Evolutionary conservation across 2,113 vertebrate genomes (phyloP).

Genomic region (Gallinago undulata): DNA sequence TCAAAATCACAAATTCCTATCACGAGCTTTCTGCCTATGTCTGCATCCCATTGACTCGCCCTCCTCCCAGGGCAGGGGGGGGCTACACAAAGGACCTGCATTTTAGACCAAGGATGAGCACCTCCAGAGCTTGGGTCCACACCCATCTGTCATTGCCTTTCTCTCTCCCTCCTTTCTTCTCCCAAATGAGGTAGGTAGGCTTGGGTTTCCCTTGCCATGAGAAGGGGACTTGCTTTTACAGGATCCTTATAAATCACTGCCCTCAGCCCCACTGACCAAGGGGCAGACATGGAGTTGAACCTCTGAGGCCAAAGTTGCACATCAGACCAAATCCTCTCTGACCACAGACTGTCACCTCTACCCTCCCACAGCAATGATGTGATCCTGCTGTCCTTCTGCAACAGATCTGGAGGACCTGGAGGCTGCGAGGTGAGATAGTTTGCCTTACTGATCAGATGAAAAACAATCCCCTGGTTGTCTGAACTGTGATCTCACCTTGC

Average conservation of each 20-base stretch:
- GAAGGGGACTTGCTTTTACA: background rate
- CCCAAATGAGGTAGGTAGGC: background rate
- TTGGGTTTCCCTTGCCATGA: fast-evolving
- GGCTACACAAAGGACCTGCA: background rate
- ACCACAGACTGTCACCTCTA: background rate
- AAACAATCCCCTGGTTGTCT: background rate
- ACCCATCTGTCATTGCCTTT: background rate
- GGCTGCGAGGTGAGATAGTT: background rate
- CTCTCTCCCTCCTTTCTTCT: background rate
- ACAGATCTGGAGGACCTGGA: background rate
- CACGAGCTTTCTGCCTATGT: background rate
- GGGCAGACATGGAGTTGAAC: background rate
- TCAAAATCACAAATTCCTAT: background rate
- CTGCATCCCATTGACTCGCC: background rate
- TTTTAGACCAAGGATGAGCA: background rate
- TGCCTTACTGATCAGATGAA: background rate
- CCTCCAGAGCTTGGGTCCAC: background rate
- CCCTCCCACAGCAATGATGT: fast-evolving
- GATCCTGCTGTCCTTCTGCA: background rate
- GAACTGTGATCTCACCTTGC: background rate
- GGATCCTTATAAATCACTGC: background rate
- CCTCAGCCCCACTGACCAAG: background rate
- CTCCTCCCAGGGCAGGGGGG: background rate
- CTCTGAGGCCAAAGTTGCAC: background rate
- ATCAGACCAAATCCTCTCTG: background rate